Base-by-base conservation (phyloP, 2,113 vertebrate species). In the Panthera uncia region DNA sequence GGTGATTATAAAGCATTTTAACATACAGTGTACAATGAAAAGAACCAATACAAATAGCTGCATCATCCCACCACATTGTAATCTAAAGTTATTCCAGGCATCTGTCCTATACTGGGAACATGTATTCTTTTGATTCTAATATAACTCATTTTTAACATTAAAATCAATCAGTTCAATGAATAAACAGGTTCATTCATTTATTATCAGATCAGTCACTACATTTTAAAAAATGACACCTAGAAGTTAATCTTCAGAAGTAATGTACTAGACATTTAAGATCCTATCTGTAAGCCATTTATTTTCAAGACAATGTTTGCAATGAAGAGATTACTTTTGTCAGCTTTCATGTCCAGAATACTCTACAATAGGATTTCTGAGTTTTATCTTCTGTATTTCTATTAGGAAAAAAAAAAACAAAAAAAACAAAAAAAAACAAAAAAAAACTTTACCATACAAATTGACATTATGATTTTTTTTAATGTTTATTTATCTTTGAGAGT, bases 221-320 rank as follows among this genome's bases (percentile, higher is more conserved):
- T 93, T 69, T 27, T 68, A 41, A 68, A 83, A 81, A 74, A 79
- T 74, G 25, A 85, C 29, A 95, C 33, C 14, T 93, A 21, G 19
- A 86, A 95, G 41, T 89, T 73, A 96, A 83, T 84, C 38, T 92
- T 66, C 38, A 79, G 21, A 78, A 93, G 86, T 81, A n/a, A 95
- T 83, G 57, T 63, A 45, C 23, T 45, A 55, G 7, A 92, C 18
- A 68, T 7, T 48, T 50, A 65, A 78, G 5, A 31, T 89, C 63
- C 52, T 41, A 90, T 41, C 68, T 38, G 68, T 11, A 21, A 68
- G 29, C 10, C 23, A 55, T 85, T 81, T 96, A 41, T 86, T 83
- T 89, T 84, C 63, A 78, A 79, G 38, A 33, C n/a, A 78, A 95
- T 80, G 3, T 73, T 48, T 63, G 23, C 3, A 15, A 14, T 63